Base-by-base conservation (phyloP, 2,797 vertebrate species). In the Ataeniobius toweri region DNA sequence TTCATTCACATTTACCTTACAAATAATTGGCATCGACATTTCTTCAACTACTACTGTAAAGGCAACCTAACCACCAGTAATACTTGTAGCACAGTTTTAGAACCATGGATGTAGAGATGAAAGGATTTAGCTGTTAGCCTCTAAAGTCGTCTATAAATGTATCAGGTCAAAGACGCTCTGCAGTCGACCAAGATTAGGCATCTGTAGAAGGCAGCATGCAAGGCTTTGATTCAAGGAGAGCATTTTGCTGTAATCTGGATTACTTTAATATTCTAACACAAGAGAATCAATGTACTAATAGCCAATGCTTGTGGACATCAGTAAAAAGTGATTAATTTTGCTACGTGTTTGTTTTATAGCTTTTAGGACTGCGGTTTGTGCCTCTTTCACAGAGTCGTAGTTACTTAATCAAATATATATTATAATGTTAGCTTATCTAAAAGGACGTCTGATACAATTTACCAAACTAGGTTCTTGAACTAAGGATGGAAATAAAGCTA, bases 91-190 rank as follows among this genome's bases (percentile, higher is more conserved):
- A 26, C 12, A 46, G 41, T 24, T 18, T 26, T 5, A 48, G 67
- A 69, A 69, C 24, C 44, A 48, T 28, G 44, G 24, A 26, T 26
- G 44, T 48, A 69, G 44, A 69, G 24, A 48, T 41, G 6, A 26
- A 76, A 78, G 90, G 88, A 90, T 88, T 91, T 91, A 93, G 76
- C 81, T 78, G 56, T 83, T 82, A 88, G 86, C 67, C 20, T 63
- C 72, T 90, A 86, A 76, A 74, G 77, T 85, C 86, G 81, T 82
- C 76, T 85, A 87, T 82, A 90, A 74, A 77, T 80, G 73, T 80
- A 82, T 51, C 41, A 1, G 71, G 74, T 72, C 73, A 70, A 80
- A 80, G 73, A 72, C 63, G 81, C 67, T 79, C 71, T 90, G 85
- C 84, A 84, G 84, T 28, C 46, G 41, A 13, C 41, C 53, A 24